Evolutionary conservation across 2,113 vertebrate genomes (phyloP).

Genomic region (Nothobranchius furzeri): DNA sequence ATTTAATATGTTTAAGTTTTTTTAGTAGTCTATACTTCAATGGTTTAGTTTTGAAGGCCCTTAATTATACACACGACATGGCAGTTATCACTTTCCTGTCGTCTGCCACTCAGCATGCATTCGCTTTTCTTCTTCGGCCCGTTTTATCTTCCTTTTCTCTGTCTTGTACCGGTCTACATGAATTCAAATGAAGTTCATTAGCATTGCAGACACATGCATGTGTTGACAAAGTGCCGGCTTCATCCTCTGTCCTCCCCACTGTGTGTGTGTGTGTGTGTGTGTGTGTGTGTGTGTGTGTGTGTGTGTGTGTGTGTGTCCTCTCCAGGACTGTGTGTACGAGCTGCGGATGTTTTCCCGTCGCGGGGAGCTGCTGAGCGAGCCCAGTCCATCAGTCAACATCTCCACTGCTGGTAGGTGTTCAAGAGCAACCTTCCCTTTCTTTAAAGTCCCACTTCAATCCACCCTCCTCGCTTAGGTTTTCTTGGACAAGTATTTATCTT

Average conservation of each 20-base stretch:
- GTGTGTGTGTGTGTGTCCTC: constrained; percentile 21
- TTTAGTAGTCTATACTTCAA: constrained; percentile 23
- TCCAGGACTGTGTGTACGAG: constrained; percentile 89
- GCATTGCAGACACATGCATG: constrained; percentile 68
- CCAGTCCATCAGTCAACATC: constrained; percentile 91
- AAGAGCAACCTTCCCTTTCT: constrained; percentile 34
- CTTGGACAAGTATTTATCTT: background rate
- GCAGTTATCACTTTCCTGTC: constrained; percentile 48
- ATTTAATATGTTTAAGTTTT: constrained; percentile 35
- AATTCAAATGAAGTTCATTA: constrained; percentile 76
- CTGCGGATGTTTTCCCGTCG: constrained; percentile 90
- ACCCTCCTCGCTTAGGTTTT: constrained; percentile 3
- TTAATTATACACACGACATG: constrained; percentile 38
- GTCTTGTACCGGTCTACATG: constrained; percentile 43
- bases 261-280: constrained; percentile 40
- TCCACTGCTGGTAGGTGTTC: constrained; percentile 87
- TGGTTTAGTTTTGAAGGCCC: constrained; percentile 28
- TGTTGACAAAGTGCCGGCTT: constrained; percentile 78
- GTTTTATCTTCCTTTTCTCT: constrained; percentile 34
- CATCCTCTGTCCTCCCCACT: constrained; percentile 56
- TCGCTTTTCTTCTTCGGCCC: constrained; percentile 9
- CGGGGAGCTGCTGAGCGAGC: constrained; percentile 88
- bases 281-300: constrained; percentile 34
- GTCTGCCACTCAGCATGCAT: constrained; percentile 39
- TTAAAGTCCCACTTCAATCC: constrained; percentile 18